Percentiles rank a stretch among this genome's conserved stretches.
These are phyloP conservation scores for Dermochelys coriacea DNA, from an alignment of 2,797 vertebrate species.

Conservation along the genomic window DNA sequence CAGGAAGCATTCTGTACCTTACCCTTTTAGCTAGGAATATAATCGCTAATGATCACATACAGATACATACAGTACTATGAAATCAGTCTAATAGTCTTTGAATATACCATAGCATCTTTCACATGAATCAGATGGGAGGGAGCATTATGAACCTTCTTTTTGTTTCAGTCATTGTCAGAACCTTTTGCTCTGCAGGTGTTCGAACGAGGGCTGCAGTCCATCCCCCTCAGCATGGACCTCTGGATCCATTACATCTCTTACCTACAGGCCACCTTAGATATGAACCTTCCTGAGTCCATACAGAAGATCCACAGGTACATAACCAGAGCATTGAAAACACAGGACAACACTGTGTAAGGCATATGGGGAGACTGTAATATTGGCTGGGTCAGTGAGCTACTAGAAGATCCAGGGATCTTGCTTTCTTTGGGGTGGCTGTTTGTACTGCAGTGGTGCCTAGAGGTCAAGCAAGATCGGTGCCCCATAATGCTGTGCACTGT, in stretches of 20 bases:
- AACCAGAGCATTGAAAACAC: rapidly evolving
- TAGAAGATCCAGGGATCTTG: background rate
- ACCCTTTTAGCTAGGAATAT: background rate
- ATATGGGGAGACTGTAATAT: background rate
- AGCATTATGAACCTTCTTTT: background rate
- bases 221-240: constrained; percentile 89
- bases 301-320: constrained; percentile 84
- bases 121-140: background rate
- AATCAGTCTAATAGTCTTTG: background rate
- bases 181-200: constrained; percentile 81
- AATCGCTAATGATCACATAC: background rate
- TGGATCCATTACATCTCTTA: constrained; percentile 92
- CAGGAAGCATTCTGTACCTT: background rate
- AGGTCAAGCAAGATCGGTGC: background rate
- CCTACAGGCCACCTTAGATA: constrained; percentile 86
- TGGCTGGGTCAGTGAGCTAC: background rate
- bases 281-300: constrained; percentile 84
- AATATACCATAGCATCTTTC: background rate
- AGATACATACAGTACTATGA: background rate
- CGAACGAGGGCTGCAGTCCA: constrained; percentile 83
- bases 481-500: background rate
- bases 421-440: background rate
- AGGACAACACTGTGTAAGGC: background rate
- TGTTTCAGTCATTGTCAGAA: background rate
- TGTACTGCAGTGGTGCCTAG: background rate